Evolutionary conservation across 2,797 vertebrate genomes (phyloP).

Genomic region (Oryzias dopingdopingensis): DNA sequence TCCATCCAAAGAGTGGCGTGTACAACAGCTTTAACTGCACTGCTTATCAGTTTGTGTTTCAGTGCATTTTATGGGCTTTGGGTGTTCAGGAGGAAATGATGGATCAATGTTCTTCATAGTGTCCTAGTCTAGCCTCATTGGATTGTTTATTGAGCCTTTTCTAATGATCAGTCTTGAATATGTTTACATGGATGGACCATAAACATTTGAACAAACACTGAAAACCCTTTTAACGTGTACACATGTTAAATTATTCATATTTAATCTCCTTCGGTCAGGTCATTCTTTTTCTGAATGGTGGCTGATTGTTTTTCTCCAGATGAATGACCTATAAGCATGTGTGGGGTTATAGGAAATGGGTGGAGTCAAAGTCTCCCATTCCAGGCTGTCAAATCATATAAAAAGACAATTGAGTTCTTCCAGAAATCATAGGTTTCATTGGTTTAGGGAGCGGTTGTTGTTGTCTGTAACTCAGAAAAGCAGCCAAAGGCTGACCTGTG

Average conservation of each 20-base stretch:
- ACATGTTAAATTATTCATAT: too few relatives aligned
- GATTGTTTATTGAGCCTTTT: too few relatives aligned
- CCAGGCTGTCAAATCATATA: slow-evolving; percentile 46
- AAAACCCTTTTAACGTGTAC: not conserved
- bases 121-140: not conserved
- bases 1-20: slow-evolving; percentile 27
- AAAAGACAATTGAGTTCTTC: slow-evolving; percentile 39
- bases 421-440: slow-evolving; percentile 33
- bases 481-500: slow-evolving; percentile 18
- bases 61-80: slow-evolving; percentile 7
- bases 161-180: not conserved
- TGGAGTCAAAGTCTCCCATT: slow-evolving; percentile 59
- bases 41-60: slow-evolving; percentile 71
- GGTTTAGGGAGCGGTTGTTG: slow-evolving; percentile 16
- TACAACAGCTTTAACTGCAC: slow-evolving; percentile 75
- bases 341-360: slow-evolving; percentile 37
- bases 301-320: slow-evolving; percentile 67
- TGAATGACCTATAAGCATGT: slow-evolving; percentile 76
- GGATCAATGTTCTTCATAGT: slow-evolving; percentile 59
- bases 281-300: slow-evolving; percentile 37
- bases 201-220: not conserved
- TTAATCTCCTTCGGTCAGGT: too few relatives aligned
- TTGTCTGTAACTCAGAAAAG: slow-evolving; percentile 15
- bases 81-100: slow-evolving; percentile 60
- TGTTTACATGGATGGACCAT: not conserved